Base-by-base conservation (phyloP, 2,113 vertebrate genomes). In the Archocentrus centrarchus region DNA sequence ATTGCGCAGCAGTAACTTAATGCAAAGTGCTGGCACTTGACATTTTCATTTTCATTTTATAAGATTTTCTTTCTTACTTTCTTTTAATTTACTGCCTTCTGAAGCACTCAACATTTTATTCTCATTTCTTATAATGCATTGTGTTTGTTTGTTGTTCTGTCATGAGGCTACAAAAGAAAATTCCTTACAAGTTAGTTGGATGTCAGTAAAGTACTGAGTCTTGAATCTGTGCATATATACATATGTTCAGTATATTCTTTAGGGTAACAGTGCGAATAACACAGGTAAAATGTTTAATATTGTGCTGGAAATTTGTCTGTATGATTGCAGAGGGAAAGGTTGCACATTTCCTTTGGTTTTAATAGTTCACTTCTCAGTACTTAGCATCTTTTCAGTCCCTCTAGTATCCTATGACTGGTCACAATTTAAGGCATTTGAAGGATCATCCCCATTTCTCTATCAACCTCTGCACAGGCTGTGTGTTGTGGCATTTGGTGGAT, bases 401-500 rank as follows among this genome's bases (percentile, higher is more conserved):
- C 37, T 10, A 39, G 37, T 39, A 39, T 39, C 37, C 7, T 39
- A 10, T 39, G 37, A 39, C 7, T 39, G 37, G 37, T 50, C 47
- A 50, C 15, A 47, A 59, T 41, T n/a, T 7, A 64, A 47, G 37
- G 13, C 27, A 37, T 73, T 73, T 81, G 53, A 35, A 80, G 35
- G 27, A 70, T 63, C 11, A 77, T 77, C 32, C 9, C 7, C 35
- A 20, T 68, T 83, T 79, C 32, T 50, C 14, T 73, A 78, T 77
- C 75, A 76, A 18, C 62, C 10, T 24, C 70, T 37, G 5, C 59
- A 78, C 79, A 60, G 30, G 27, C 82, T 85, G 20, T 59, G 62
- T 89, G 79, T 84, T 83, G 68, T 84, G 77, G 22, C 50, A 60
- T 80, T 73, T 78, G 73, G n/a, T 39, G 79, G 20, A 53, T 80